These are phyloP conservation scores for Philonicus albiceps DNA, from an alignment of 2,888 invertebrate species.

Conservation along the genomic window DNA sequence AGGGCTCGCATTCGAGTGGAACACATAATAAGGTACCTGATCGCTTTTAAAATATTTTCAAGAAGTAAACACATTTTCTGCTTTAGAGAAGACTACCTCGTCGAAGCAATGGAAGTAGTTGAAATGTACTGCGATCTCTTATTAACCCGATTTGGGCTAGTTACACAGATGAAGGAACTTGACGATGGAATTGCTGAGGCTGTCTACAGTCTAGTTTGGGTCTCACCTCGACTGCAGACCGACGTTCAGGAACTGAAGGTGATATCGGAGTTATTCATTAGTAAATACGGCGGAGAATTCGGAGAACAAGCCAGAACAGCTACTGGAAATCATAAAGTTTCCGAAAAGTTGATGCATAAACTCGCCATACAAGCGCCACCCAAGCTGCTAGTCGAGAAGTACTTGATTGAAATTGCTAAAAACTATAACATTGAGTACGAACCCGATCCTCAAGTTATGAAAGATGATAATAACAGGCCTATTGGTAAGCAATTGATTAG, in stretches of 20 bases:
- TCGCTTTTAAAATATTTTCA: neutral
- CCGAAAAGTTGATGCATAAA: conserved; percentile 92
- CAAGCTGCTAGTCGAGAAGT: conserved; percentile 91
- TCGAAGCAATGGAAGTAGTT: conserved; percentile 98
- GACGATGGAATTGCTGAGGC: conserved; percentile 97
- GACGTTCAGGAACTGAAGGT: conserved; percentile 81
- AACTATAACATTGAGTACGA: conserved; percentile 94
- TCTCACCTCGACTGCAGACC: conserved; percentile 88
- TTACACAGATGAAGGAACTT: conserved; percentile 95
- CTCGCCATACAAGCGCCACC: conserved; percentile 94
- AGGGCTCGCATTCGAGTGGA: conserved; percentile 97
- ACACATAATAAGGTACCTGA: conserved; percentile 83
- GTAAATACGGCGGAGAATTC: conserved; percentile 94
- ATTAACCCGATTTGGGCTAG: conserved; percentile 93
- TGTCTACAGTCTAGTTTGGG: conserved; percentile 96
- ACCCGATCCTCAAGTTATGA: conserved; percentile 92
- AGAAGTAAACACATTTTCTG: neutral
- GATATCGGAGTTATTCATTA: conserved; percentile 85
- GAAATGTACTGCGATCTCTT: conserved; percentile 99
- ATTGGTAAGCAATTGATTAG: neutral
- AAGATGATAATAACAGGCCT: conserved; percentile 67
- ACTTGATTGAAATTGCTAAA: conserved; percentile 93
- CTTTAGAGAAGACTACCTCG: conserved; percentile 94
- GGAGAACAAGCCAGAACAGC: conserved; percentile 88
- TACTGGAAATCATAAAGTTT: conserved; percentile 86